Evolutionary conservation across 2,797 vertebrate species (phyloP).

Genomic region (Sarcoramphus papa): DNA sequence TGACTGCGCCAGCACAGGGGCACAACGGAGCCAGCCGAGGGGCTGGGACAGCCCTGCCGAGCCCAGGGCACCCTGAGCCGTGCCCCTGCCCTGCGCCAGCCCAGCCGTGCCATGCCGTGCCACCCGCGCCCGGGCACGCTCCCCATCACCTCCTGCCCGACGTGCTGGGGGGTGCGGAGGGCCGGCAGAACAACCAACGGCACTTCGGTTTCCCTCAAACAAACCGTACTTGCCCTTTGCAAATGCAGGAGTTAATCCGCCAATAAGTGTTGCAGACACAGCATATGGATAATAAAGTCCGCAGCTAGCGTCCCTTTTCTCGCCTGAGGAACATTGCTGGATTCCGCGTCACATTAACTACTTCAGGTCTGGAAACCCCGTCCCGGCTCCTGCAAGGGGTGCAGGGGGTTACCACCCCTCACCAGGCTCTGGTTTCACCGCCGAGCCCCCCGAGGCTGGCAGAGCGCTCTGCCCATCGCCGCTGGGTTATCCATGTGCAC

Average conservation of each 20-base stretch:
- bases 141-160: neutral
- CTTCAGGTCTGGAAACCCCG: neutral
- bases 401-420: neutral
- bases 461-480: neutral
- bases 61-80: neutral
- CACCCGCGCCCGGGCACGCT: rapidly evolving
- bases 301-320: neutral
- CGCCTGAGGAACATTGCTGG: no score
- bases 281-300: neutral
- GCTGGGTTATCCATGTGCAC: neutral
- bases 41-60: neutral
- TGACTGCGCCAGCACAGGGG: neutral
- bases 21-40: neutral
- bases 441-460: neutral
- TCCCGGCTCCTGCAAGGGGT: rapidly evolving
- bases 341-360: neutral
- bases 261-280: neutral
- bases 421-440: neutral
- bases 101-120: rapidly evolving
- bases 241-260: neutral
- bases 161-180: neutral
- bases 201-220: neutral
- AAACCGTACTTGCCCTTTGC: neutral
- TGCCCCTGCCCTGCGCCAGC: rapidly evolving
- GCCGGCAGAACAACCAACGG: neutral